Evolutionary conservation across 2,113 vertebrate genomes (phyloP), one percentile per base, ranked within the genome.

Genomic region (Heliornis fulica): DNA sequence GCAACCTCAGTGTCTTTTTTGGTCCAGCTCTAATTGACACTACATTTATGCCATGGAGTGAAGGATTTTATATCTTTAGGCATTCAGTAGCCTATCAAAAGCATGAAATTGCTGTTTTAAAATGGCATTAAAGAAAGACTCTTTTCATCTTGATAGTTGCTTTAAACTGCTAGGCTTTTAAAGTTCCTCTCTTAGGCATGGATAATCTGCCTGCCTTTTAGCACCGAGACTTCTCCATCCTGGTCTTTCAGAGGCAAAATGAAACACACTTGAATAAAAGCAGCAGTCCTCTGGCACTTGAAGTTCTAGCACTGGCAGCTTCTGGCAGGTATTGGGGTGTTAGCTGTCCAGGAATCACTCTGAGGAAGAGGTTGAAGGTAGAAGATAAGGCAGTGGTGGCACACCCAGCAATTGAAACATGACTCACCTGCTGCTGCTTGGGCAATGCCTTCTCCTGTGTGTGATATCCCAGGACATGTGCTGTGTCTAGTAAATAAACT

Each of bases 401-500:
- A 68, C 56, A 19, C 14, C 10, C 26, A 77, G 36, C 41, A 18
- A 3, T 9, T 38, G 46, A 34, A 66, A 26, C 5, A 3, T 13
- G 1, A 22, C 31, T 50, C 56, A 16, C 20, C 68, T 46, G 18
- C 38, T 70, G 16, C 34, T 70, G 18, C 51, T 54, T 56, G 64
- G 59, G 32, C 43, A 60, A 21, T 17, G 29, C 26, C 51, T 51
- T 22, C 40, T 36, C 5, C 15, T 76, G 5, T 4, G 0, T 41
- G 3, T 10, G 5, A 0, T 13, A 5, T 10, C 29, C 2, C 0
- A 29, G 15, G 14, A 31, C 2, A 0, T 3, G 13, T 8, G 15
- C 6, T 2, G 16, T 21, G 43, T 11, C 23, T 54, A 31, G 51
- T 74, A 92, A 83, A 76, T 28, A 31, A 45, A n/a, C 16, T 26